A percentile compares a stretch with the other conserved stretches of the same genome.
These are phyloP conservation scores for Parauchenoglanis ngamensis DNA, from an alignment of 2,797 vertebrate genomes.

Conservation along the genomic window DNA sequence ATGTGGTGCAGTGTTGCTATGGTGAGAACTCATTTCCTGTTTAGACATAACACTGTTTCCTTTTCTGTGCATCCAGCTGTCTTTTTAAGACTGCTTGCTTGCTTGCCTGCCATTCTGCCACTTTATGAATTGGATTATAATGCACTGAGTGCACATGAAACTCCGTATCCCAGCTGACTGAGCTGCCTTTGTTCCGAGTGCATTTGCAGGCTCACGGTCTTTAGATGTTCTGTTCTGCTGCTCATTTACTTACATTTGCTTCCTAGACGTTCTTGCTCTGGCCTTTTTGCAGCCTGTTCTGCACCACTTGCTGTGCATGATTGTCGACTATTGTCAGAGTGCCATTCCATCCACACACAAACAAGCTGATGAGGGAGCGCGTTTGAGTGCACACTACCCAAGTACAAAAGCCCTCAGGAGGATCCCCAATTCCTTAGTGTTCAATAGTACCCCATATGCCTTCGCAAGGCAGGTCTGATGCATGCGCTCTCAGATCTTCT, in stretches of 20 bases:
- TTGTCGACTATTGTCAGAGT: constrained; percentile 28
- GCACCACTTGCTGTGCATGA: background rate
- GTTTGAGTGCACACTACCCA: background rate
- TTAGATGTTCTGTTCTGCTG: background rate
- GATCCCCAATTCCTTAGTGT: background rate
- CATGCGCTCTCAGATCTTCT: background rate
- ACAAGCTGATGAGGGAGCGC: constrained; percentile 31
- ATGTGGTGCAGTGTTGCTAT: constrained; percentile 9
- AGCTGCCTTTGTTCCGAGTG: background rate
- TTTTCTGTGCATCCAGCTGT: background rate
- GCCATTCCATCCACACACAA: constrained; percentile 41
- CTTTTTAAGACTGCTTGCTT: background rate
- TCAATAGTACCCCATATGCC: background rate
- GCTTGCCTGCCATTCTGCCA: background rate
- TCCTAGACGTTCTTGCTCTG: background rate
- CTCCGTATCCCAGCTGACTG: background rate
- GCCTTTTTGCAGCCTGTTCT: background rate
- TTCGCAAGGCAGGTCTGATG: constrained; percentile 26
- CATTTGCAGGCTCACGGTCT: background rate
- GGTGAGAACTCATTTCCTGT: constrained; percentile 14
- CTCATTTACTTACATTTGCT: background rate
- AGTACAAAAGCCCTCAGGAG: constrained; percentile 35
- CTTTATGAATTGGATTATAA: background rate
- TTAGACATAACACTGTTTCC: constrained; percentile 29
- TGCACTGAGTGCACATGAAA: background rate